These are phyloP conservation scores for Cassiopea andromeda DNA, from an alignment of 30 jellyfish, hydroid and myxozoan species.

Conservation along the genomic window DNA sequence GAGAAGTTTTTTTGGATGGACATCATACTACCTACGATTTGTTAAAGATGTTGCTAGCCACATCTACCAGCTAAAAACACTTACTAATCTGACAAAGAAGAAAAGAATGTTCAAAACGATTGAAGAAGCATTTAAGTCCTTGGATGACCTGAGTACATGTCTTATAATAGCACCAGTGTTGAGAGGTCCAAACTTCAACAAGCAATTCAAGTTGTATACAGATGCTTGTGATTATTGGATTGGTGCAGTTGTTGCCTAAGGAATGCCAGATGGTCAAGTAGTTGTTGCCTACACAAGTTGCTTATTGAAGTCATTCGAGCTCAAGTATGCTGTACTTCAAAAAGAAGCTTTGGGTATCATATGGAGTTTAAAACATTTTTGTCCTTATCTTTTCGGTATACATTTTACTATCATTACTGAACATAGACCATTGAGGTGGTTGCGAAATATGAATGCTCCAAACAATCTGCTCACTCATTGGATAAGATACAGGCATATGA, in stretches of 20 bases:
- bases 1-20: slow-evolving; percentile 36
- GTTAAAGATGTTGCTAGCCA: slow-evolving; percentile 36
- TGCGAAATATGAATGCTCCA: slow-evolving; percentile 53
- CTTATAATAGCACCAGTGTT: slow-evolving; percentile 50
- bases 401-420: slow-evolving; percentile 56
- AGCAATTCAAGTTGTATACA: slow-evolving; percentile 51
- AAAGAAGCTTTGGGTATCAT: slow-evolving; percentile 67
- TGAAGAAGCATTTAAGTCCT: slow-evolving; percentile 26
- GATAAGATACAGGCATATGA: slow-evolving; percentile 64
- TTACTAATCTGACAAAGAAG: slow-evolving; percentile 52
- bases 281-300: slow-evolving; percentile 58
- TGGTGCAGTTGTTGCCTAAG: slow-evolving; percentile 71
- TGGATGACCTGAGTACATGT: slow-evolving; percentile 34
- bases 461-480: slow-evolving; percentile 70
- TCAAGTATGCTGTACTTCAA: slow-evolving; percentile 56
- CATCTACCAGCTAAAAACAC: neutral
- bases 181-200: slow-evolving; percentile 45
- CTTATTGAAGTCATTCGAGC: slow-evolving; percentile 30
- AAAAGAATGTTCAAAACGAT: slow-evolving; percentile 46
- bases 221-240: slow-evolving; percentile 66
- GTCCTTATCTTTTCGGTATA: slow-evolving; percentile 56
- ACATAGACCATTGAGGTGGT: slow-evolving; percentile 64
- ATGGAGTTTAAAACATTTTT: slow-evolving; percentile 60
- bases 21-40: slow-evolving; percentile 36
- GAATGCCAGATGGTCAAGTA: slow-evolving; percentile 29